A percentile compares a stretch with the other conserved stretches of the same genome.
phyloP scores from a whole-genome alignment of 2,888 invertebrate species.

The Lampropteryx suffumata region DNA sequence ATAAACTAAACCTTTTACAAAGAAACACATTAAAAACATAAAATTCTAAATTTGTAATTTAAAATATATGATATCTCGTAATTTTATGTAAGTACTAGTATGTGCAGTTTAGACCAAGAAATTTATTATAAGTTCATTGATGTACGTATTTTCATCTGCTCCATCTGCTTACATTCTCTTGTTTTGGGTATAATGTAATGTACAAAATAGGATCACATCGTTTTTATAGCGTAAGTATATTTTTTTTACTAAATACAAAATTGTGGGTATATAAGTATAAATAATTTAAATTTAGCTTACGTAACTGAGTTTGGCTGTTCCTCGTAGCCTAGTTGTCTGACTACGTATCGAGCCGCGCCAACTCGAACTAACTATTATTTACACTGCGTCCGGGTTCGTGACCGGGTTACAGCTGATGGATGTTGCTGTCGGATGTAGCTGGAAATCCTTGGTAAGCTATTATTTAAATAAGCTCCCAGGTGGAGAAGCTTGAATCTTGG shows the following conservation, averaged over 20 bases:
- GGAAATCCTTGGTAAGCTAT: constrained; percentile 17
- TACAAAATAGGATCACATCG: too few relatives aligned
- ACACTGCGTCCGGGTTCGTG: constrained; percentile 39
- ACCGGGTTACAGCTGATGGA: constrained; percentile 63
- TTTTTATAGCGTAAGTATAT: too few relatives aligned
- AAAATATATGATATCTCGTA: too few relatives aligned
- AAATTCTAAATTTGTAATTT: too few relatives aligned
- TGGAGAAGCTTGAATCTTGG: constrained; percentile 1
- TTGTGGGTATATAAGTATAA: not conserved
- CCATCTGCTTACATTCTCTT: too few relatives aligned
- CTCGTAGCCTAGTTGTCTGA: constrained; percentile 50
- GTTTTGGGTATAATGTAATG: too few relatives aligned
- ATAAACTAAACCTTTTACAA: too few relatives aligned
- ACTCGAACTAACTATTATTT: constrained; percentile 14
- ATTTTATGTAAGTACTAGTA: too few relatives aligned
- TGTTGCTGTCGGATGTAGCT: constrained; percentile 37
- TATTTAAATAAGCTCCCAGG: constrained; percentile 21
- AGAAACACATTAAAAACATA: too few relatives aligned
- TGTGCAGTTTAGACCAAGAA: too few relatives aligned
- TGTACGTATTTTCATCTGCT: too few relatives aligned
- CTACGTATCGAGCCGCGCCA: constrained; percentile 24
- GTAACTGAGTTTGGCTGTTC: constrained; percentile 24
- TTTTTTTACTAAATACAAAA: not conserved
- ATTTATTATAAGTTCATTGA: too few relatives aligned
- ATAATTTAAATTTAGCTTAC: constrained; percentile 19